phyloP scores from a whole-genome alignment of 2,888 invertebrate genomes.

The Epinotia brunnichana region DNA sequence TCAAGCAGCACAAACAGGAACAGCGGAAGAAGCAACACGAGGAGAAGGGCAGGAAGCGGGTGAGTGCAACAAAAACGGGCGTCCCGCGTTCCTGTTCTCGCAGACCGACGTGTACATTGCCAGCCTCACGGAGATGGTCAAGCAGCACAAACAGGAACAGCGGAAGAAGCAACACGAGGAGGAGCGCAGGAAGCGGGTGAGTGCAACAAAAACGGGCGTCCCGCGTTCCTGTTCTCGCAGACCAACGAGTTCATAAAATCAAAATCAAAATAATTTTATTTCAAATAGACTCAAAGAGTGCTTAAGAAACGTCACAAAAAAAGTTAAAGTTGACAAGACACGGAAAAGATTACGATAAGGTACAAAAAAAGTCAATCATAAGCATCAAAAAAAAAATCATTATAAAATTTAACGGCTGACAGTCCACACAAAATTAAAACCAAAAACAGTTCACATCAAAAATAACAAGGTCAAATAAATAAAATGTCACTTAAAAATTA shows the following conservation, averaged over 20 bases:
- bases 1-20: constrained; percentile 97
- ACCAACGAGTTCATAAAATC: constrained; percentile 99
- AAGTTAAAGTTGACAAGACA: no score
- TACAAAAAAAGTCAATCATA: no score
- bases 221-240: constrained; percentile 98
- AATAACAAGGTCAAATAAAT: no score
- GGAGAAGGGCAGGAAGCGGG: constrained; percentile 92
- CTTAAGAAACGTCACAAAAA: no score
- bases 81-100: constrained; percentile 97
- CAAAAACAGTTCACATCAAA: no score
- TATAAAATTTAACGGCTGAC: no score
- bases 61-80: constrained; percentile 96
- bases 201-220: constrained; percentile 97
- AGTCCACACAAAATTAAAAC: no score
- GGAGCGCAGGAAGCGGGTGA: constrained; percentile 89
- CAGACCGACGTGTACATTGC: constrained; percentile 99
- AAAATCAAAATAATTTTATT: no score
- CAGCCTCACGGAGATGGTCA: constrained; percentile 98
- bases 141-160: constrained; percentile 97
- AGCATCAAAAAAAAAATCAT: no score
- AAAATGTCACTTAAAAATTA: no score
- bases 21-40: constrained; percentile 95
- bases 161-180: constrained; percentile 94
- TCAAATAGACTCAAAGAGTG: no score
- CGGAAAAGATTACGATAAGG: no score